A percentile compares a stretch with the other conserved stretches of the same genome.
phyloP scores from a whole-genome alignment of 2,888 invertebrate genomes.

The Geophilus truncorum region DNA sequence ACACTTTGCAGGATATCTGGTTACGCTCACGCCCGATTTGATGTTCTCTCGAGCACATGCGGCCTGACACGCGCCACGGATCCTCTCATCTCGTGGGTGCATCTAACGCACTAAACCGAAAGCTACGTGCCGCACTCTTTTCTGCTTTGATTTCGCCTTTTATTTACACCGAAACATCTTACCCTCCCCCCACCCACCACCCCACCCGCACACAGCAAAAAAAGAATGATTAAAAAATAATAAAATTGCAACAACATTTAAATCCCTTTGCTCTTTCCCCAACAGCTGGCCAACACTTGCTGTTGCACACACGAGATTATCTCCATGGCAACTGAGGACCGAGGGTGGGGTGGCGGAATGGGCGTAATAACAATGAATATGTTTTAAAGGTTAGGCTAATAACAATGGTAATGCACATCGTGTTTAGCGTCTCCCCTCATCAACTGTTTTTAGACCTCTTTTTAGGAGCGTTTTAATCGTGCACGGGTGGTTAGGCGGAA shows the following conservation, averaged over 20 bases:
- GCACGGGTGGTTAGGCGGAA: slow-evolving; percentile 4
- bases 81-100: background rate
- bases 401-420: slow-evolving; percentile 7
- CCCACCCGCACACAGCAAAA: background rate
- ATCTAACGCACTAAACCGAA: background rate
- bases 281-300: slow-evolving; percentile 7
- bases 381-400: slow-evolving; percentile 16
- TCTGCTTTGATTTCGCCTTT: background rate
- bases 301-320: slow-evolving; percentile 3
- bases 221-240: background rate
- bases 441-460: background rate
- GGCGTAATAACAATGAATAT: slow-evolving; percentile 18
- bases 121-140: background rate
- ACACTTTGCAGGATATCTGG: background rate
- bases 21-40: slow-evolving; percentile 10
- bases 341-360: background rate
- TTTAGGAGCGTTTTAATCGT: slow-evolving; percentile 6
- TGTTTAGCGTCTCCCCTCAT: background rate
- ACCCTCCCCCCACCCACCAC: background rate
- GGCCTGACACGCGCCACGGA: slow-evolving; percentile 11
- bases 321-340: background rate
- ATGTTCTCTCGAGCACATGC: background rate
- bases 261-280: background rate
- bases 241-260: background rate
- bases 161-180: background rate